Conservation (phyloP, 2,888 invertebrate genomes). For the Drosophila meridionalis region DNA sequence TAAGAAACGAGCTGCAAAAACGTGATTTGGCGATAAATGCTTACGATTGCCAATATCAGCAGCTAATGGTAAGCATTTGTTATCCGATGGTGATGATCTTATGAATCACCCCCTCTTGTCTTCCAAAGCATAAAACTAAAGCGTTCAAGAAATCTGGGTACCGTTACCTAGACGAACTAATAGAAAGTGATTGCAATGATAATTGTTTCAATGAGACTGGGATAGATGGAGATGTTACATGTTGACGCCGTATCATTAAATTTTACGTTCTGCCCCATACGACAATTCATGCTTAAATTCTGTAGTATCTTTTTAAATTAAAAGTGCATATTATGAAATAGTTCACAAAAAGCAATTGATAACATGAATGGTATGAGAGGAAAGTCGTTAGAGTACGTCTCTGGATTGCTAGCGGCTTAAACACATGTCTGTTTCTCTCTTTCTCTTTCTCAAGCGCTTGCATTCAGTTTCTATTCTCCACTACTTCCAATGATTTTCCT, state of each 20-base stretch:
- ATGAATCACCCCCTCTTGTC: conserved; percentile 13
- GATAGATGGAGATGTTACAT: conserved; percentile 49
- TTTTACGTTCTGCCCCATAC: conserved; percentile 14
- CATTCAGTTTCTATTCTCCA: conserved; percentile 33
- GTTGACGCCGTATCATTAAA: conserved; percentile 29
- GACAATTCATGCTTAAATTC: conserved; percentile 30
- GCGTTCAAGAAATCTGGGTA: conserved; percentile 64
- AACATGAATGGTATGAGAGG: conserved; percentile 36
- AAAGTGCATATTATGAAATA: conserved; percentile 27
- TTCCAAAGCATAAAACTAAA: conserved; percentile 54
- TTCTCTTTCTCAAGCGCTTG: conserved; percentile 42
- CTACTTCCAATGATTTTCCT: conserved; percentile 62
- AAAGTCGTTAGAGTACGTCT: conserved; percentile 54
- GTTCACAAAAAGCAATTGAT: not conserved
- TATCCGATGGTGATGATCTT: conserved; percentile 4
- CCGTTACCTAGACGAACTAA: conserved; percentile 60
- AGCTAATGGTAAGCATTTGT: conserved; percentile 57
- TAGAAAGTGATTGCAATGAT: conserved; percentile 56
- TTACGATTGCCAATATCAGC: conserved; percentile 74
- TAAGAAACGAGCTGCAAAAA: conserved; percentile 72
- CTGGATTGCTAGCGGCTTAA: conserved; percentile 33
- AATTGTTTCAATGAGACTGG: conserved; percentile 43
- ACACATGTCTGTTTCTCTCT: conserved; percentile 24
- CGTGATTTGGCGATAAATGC: conserved; percentile 72
- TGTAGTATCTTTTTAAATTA: conserved; percentile 52